Evolutionary conservation across 2,113 vertebrate species (phyloP).

Genomic region (Cheirogaleus medius): DNA sequence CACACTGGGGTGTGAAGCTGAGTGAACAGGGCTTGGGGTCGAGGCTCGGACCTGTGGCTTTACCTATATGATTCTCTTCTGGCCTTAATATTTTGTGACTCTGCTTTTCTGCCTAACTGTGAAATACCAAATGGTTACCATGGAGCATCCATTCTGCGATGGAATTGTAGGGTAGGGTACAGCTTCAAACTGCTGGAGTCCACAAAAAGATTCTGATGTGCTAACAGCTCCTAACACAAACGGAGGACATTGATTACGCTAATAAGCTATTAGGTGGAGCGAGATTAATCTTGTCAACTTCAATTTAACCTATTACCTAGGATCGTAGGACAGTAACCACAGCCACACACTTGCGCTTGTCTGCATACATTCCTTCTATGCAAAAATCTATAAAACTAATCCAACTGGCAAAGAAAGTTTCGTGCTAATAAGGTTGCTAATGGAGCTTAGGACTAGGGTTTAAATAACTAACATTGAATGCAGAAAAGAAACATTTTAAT

Average conservation of each 20-base stretch:
- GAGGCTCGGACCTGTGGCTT: neutral
- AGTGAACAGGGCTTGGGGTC: too few species aligned
- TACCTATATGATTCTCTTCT: neutral
- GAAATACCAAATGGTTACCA: rapidly evolving
- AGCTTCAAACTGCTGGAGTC: neutral
- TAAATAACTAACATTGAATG: conserved; percentile 79
- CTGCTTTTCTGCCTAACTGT: neutral
- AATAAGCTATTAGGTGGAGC: conserved; percentile 24
- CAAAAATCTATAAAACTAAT: conserved; percentile 73
- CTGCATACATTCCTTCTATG: neutral
- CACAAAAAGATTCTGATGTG: neutral
- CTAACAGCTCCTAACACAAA: neutral
- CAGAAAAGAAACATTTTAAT: conserved; percentile 80
- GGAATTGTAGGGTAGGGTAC: neutral
- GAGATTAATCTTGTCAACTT: conserved; percentile 45
- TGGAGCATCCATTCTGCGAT: neutral
- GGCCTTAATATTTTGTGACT: neutral
- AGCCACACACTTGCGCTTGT: neutral
- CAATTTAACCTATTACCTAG: conserved; percentile 13
- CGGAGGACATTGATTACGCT: neutral
- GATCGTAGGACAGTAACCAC: neutral
- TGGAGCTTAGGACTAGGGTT: conserved; percentile 72
- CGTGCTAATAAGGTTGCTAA: conserved; percentile 78
- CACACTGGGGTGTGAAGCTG: rapidly evolving
- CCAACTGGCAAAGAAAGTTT: conserved; percentile 73